Base-by-base conservation (phyloP, 2,113 vertebrate species). In the Scortum barcoo region DNA sequence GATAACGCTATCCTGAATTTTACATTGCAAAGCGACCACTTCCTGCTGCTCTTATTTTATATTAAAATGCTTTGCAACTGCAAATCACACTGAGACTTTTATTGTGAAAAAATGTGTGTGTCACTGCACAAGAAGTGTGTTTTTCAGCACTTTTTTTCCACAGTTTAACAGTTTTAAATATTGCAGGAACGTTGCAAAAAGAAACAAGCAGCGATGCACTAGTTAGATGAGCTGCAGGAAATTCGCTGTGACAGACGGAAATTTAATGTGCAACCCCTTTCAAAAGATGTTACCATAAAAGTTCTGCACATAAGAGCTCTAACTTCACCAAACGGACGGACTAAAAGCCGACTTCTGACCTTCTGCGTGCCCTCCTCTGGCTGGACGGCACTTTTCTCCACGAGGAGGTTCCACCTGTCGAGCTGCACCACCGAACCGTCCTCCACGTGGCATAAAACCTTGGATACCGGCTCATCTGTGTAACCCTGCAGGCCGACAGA, bases 401-500 rank as follows among this genome's bases (percentile, higher is more conserved):
- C 97, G 0, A 88, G 94, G 12, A 99, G 97, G 93, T 99, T 98
- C 98, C 98, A 99, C 82, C 98, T 95, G 91, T 99, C 98, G 0
- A 99, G 95, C 95, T 99, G 98, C 73, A 99, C 98, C 80, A 99
- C 97, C 0, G 97, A 95, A 0, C 98, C 98, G 46, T 99, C 98
- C 92, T 99, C 98, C 54, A 99, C 97, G 0, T 99, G 98, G 0
- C 97, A 98, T n/a, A 99, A 91, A 79, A 99, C 97, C 94, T 99
- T 99, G 48, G 98, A 98, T 78, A 99, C 96, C 0, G 98, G 98
- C 90, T 99, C 98, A 5, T 99, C 98, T 0, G 98, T 99, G 89
- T 99, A 99, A 78, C 98, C 98, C 98, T 99, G 92, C 48, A 16
- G 17, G 20, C 7, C 1, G 46, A 51, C 8, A 20, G 7, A 36